These are phyloP conservation scores for Subacronicta megacephala DNA, from an alignment of 2,888 invertebrate species.

Conservation along the genomic window DNA sequence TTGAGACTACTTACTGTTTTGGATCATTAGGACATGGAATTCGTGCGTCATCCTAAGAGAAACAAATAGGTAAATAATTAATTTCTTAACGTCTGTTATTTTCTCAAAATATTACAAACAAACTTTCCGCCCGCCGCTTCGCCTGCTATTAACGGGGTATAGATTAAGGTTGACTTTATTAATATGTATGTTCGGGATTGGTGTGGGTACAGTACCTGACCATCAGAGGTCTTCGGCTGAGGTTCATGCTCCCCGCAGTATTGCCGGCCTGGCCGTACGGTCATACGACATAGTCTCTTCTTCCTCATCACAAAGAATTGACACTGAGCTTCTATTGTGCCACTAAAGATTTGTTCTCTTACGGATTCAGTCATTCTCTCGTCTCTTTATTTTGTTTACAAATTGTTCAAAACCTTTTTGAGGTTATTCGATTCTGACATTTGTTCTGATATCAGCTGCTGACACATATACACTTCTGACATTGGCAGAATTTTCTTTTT, in stretches of 20 bases:
- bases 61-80: not conserved
- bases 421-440: slow-evolving; percentile 21
- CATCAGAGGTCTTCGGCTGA: slow-evolving; percentile 64
- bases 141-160: too few relatives aligned
- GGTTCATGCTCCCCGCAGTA: slow-evolving; percentile 94
- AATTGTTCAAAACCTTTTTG: slow-evolving; percentile 9
- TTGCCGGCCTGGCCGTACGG: slow-evolving; percentile 91
- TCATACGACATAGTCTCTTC: slow-evolving; percentile 94
- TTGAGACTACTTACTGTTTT: slow-evolving; percentile 90
- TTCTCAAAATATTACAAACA: too few relatives aligned
- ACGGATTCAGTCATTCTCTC: slow-evolving; percentile 26
- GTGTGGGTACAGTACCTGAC: slow-evolving; percentile 62
- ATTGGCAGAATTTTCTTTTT: too few relatives aligned
- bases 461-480: too few relatives aligned
- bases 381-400: slow-evolving; percentile 34
- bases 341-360: slow-evolving; percentile 18
- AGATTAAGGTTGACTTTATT: too few relatives aligned
- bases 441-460: too few relatives aligned
- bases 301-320: slow-evolving; percentile 92
- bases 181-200: not conserved
- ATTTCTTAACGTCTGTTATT: not conserved
- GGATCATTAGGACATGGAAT: slow-evolving; percentile 93
- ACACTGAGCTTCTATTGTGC: slow-evolving; percentile 78
- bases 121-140: too few relatives aligned
- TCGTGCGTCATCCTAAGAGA: slow-evolving; percentile 82